Base-by-base conservation (phyloP, 2,113 vertebrate species). In the Lepisosteus osseus region DNA sequence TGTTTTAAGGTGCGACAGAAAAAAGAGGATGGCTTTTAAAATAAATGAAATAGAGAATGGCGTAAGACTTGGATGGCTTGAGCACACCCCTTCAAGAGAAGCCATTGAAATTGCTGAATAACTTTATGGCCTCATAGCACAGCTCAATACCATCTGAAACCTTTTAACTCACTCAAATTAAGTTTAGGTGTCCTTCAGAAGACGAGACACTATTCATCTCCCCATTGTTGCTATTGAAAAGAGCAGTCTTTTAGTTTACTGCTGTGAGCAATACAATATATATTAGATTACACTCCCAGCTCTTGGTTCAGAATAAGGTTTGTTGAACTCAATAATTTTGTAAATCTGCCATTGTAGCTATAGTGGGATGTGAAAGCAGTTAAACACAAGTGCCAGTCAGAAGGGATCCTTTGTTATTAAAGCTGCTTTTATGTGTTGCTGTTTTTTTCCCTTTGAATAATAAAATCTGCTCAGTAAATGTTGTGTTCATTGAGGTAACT, bases 281-380 rank as follows among this genome's bases (percentile, higher is more conserved):
- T 86, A 90, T 92, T 87, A 84, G 86, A 91, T 92, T 90, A 92
- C 76, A 83, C 78, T 73, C 80, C 77, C 82, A 88, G 86, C 88
- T 84, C 88, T 86, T 85, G 85, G 83, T 88, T 86, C 77, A 82
- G 83, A 86, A 85, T 85, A 81, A 80, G 84, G 80, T 85, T 80
- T 83, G 78, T 82, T 71, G 84, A 85, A 84, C 83, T 86, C 79
- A 80, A 80, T 82, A 85, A 86, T 83, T 77, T 80, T 72, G 81
- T 77, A 87, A 78, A 86, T 87, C 77, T 85, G 86, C 76, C 74
- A 57, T 74, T 79, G 69, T 70, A 73, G 70, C 75, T 77, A 71
- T 77, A 71, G 77, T 68, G 86, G 84, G 83, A 85, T 82, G 83
- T 81, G 77, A 82, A 89, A 86, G 85, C 85, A 86, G 56, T 72